phyloP scores from a whole-genome alignment of 1,140 invertebrate species.

The Euwallacea similis region DNA sequence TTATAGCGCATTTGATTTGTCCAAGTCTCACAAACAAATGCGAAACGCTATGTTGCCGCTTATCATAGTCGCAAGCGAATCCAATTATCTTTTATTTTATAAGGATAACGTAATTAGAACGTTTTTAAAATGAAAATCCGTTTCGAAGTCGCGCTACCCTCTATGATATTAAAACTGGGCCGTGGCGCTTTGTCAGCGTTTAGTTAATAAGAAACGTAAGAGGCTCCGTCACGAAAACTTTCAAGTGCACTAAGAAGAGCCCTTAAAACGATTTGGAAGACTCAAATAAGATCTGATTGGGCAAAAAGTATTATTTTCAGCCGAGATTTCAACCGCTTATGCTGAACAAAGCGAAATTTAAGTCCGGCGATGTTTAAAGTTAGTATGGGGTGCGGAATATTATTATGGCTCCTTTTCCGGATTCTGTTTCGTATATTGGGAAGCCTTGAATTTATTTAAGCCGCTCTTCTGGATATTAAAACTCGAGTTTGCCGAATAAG shows the following conservation, averaged over 20 bases:
- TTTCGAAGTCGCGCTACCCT: not conserved
- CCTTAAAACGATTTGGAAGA: slow-evolving; percentile 20
- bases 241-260: slow-evolving; percentile 22
- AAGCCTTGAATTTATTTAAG: slow-evolving; percentile 1
- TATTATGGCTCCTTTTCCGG: not conserved
- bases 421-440: slow-evolving; percentile 7
- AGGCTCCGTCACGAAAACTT: slow-evolving; percentile 25
- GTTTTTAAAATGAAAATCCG: too few relatives aligned
- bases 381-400: slow-evolving; percentile 15
- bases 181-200: slow-evolving; percentile 26
- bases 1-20: too few relatives aligned
- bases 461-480: not conserved
- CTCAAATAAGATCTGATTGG: slow-evolving; percentile 28
- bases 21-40: too few relatives aligned
- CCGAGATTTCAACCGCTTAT: slow-evolving; percentile 15
- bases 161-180: not conserved
- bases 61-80: too few relatives aligned
- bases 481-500: too few relatives aligned
- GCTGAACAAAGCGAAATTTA: slow-evolving; percentile 22
- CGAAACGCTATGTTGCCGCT: too few relatives aligned
- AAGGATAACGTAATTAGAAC: too few relatives aligned
- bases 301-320: slow-evolving; percentile 26
- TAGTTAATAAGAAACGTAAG: slow-evolving; percentile 32
- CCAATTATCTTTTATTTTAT: too few relatives aligned
- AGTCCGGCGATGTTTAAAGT: slow-evolving; percentile 15